Conservation (phyloP, 2,797 vertebrate genomes). For the Spinus olivaceus region DNA sequence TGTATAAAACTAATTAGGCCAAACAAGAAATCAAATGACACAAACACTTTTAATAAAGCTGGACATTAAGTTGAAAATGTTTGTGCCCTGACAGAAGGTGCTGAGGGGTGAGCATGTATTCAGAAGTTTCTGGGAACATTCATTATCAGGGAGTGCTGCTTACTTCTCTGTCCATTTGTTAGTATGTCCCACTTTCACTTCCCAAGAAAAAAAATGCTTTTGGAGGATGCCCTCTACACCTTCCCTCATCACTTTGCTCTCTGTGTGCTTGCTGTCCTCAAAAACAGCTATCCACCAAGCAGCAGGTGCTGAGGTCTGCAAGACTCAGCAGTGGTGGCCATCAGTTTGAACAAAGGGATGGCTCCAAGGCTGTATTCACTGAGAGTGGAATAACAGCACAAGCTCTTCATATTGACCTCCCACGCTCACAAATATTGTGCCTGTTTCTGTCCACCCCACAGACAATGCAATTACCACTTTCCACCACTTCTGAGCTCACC, state of each 20-base stretch:
- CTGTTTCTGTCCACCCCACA: neutral
- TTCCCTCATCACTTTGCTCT: neutral
- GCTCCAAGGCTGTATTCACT: neutral
- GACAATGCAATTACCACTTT: neutral
- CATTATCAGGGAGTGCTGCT: neutral
- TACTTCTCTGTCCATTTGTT: rapidly evolving
- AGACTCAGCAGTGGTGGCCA: neutral
- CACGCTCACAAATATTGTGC: neutral
- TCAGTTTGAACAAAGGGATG: rapidly evolving
- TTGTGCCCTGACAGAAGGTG: neutral
- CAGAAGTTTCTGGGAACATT: neutral
- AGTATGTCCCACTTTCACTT: neutral
- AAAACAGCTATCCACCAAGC: neutral
- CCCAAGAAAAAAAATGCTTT: neutral
- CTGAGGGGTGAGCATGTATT: neutral
- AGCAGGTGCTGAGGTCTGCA: neutral
- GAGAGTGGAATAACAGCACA: neutral
- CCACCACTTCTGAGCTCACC: neutral
- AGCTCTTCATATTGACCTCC: neutral
- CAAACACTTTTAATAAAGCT: neutral
- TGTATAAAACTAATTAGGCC: neutral
- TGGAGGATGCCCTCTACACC: neutral
- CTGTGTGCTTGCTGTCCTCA: neutral
- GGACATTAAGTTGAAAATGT: neutral
- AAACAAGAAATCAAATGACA: neutral